Evolutionary conservation across 2,797 vertebrate genomes (phyloP), one percentile per base, ranked within the genome.

Genomic region (Melanotaenia boesemani): DNA sequence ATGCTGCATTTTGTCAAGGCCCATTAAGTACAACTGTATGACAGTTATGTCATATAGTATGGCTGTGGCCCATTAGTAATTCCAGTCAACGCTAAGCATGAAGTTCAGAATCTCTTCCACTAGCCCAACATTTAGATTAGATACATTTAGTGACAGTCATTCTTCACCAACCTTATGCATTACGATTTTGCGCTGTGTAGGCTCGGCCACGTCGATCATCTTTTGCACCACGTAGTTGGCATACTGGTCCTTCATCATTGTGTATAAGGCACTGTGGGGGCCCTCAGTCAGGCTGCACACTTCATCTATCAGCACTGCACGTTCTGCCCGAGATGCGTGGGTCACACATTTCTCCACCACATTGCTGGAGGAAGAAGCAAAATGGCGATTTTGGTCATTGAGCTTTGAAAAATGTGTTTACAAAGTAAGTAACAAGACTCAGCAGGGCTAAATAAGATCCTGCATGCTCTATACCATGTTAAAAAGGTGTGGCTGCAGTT

Each of bases 181-280:
- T 83, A 99, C 97, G 88, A 99, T 99, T 90, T 99, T 99, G 86
- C 98, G 95, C 90, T 99, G 98, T 74, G 96, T 97, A 0, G 98
- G 97, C 88, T 99, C 98, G 0, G 98, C 98, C 95, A 99, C 97
- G 67, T 99, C 98, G 37, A 99, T 99, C 98, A 99, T 99, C 93
- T 99, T 99, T 94, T 99, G 98, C 83, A 99, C 97, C 59, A 99
- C 98, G 0, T 99, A 99, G 92, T 99, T 99, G 94, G 98, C 98
- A 32, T 99, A 99, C 92, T 99, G 98, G 95, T 99, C 98, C 95
- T 99, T 99, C 98, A 99, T 99, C 98, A 99, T 99, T 94, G 98
- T 98, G 96, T 99, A 99, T 97, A 99, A 98, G 97, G 98, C 98
- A 97, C 98, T 99, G 95, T 99, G 98, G 91, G 98, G 98, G 93